Conservation (phyloP, 2,113 vertebrate genomes). For the Lophius piscatorius region DNA sequence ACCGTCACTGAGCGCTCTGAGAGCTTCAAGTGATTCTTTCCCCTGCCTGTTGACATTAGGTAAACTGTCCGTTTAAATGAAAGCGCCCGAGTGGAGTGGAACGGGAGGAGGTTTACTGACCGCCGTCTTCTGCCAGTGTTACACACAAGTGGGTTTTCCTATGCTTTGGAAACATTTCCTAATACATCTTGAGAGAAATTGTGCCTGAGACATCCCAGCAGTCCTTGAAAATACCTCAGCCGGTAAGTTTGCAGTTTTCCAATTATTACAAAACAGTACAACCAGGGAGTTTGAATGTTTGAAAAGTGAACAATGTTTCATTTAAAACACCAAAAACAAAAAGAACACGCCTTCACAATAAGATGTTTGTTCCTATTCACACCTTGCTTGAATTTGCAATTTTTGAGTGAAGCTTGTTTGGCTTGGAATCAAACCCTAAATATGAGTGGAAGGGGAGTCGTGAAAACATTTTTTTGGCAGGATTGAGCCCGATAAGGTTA, state of each 20-base stretch:
- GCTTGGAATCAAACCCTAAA: neutral
- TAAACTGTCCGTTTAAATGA: conserved; percentile 44
- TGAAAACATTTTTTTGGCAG: conserved; percentile 10
- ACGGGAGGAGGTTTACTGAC: conserved; percentile 9
- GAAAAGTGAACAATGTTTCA: neutral
- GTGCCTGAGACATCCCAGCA: conserved; percentile 27
- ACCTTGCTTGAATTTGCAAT: conserved; percentile 1
- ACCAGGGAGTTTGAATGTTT: conserved; percentile 26
- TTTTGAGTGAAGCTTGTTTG: neutral
- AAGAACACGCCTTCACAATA: neutral
- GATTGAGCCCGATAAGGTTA: neutral
- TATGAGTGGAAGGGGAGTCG: conserved; percentile 9
- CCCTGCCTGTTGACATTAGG: conserved; percentile 55
- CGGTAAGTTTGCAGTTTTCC: conserved; percentile 6
- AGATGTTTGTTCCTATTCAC: neutral
- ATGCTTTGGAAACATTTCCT: conserved; percentile 58
- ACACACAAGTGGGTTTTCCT: conserved; percentile 59
- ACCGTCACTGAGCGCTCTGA: conserved; percentile 23
- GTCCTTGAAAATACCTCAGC: conserved; percentile 35
- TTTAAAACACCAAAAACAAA: no score
- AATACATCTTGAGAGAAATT: conserved; percentile 21
- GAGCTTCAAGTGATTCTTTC: conserved; percentile 61
- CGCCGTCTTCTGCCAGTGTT: conserved; percentile 10
- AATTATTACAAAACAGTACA: conserved; percentile 46
- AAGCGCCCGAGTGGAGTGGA: conserved; percentile 19